Evolutionary conservation across 2,888 invertebrate species (phyloP).

Genomic region (Agonum fuliginosum): DNA sequence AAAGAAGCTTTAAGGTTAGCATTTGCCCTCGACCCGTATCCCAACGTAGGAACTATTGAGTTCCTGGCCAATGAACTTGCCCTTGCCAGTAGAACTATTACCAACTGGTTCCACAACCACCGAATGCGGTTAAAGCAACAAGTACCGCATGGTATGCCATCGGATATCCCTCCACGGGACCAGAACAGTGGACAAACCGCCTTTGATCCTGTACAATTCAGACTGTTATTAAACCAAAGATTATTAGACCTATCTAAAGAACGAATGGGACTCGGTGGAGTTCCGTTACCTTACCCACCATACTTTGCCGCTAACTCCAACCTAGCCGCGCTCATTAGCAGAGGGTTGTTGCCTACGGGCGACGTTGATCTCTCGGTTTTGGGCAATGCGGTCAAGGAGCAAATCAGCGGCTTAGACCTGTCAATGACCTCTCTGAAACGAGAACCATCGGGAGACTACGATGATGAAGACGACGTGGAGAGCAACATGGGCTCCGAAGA

Average conservation of each 20-base stretch:
- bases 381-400: conserved; percentile 82
- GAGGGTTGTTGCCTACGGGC: conserved; percentile 79
- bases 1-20: conserved; percentile 96
- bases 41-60: conserved; percentile 96
- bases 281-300: conserved; percentile 85
- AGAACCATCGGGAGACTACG: conserved; percentile 85
- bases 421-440: conserved; percentile 88
- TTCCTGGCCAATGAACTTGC: conserved; percentile 94
- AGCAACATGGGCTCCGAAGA: conserved; percentile 85
- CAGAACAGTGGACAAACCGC: conserved; percentile 81
- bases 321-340: conserved; percentile 84
- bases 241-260: conserved; percentile 91
- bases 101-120: conserved; percentile 99
- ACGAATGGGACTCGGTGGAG: conserved; percentile 85
- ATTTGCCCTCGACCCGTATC: conserved; percentile 97
- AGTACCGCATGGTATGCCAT: conserved; percentile 82
- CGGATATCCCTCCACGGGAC: conserved; percentile 83
- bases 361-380: conserved; percentile 76
- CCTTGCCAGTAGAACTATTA: conserved; percentile 95
- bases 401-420: conserved; percentile 90
- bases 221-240: conserved; percentile 91
- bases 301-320: conserved; percentile 86
- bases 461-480: conserved; percentile 86
- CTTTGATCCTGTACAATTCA: conserved; percentile 94
- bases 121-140: conserved; percentile 98